phyloP scores from a whole-genome alignment of 2,888 invertebrate genomes.

The Capitulum mitella region DNA sequence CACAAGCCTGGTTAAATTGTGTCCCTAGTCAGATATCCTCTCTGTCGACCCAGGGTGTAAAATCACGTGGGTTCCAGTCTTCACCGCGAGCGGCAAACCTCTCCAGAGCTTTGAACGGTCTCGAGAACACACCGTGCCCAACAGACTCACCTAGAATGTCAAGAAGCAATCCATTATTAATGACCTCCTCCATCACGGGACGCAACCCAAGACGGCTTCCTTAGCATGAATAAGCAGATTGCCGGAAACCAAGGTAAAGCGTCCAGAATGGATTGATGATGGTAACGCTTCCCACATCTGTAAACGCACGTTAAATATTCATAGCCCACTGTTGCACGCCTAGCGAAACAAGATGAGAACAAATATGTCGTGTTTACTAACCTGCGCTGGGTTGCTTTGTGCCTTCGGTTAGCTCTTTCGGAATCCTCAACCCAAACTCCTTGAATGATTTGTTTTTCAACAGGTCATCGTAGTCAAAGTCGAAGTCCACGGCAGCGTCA shows the following conservation, averaged over 20 bases:
- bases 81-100: neutral
- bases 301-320: too few relatives aligned
- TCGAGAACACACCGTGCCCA: neutral
- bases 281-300: too few relatives aligned
- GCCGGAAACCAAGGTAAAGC: neutral
- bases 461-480: neutral
- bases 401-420: neutral
- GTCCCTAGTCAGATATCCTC: neutral
- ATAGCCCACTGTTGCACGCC: too few relatives aligned
- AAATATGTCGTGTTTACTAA: too few relatives aligned
- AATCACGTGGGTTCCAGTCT: neutral
- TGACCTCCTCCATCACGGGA: neutral
- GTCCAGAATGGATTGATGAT: too few relatives aligned
- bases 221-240: neutral
- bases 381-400: neutral
- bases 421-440: neutral
- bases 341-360: too few relatives aligned
- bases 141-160: neutral
- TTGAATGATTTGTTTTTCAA: neutral
- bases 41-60: neutral
- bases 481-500: neutral
- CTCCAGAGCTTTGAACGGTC: neutral
- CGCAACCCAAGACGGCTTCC: neutral
- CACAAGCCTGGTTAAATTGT: too few relatives aligned
- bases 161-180: neutral